Conservation (phyloP, 2,888 invertebrate species). For the Trachelus tabidus region DNA sequence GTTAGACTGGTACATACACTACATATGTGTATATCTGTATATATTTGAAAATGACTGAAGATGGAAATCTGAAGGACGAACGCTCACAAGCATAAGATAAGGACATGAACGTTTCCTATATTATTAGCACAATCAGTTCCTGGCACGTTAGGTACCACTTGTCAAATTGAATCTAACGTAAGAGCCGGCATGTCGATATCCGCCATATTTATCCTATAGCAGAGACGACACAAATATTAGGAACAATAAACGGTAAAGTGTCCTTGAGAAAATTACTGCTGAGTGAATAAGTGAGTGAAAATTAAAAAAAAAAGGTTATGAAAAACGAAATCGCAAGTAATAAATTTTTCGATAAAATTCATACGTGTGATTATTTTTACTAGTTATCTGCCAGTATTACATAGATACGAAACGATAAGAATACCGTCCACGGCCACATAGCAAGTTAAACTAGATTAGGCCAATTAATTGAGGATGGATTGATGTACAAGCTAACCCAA, state of each 20-base stretch:
- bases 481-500: neutral
- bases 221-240: neutral
- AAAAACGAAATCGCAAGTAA: neutral
- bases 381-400: neutral
- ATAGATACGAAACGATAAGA: neutral
- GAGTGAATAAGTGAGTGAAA: too few species aligned
- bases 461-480: neutral
- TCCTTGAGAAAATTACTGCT: neutral
- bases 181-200: slow-evolving; percentile 16
- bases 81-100: neutral
- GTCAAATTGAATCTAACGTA: slow-evolving; percentile 42
- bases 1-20: neutral
- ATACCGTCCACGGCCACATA: neutral
- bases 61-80: neutral
- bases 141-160: slow-evolving; percentile 38
- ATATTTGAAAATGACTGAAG: neutral
- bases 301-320: neutral
- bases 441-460: neutral
- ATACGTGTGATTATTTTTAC: neutral
- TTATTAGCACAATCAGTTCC: slow-evolving; percentile 49
- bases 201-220: neutral
- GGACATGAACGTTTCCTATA: slow-evolving; percentile 9
- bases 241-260: neutral
- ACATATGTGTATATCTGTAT: neutral
- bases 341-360: neutral